Evolutionary conservation across 2,113 vertebrate genomes (phyloP).

Genomic region (Benthochromis sp.): DNA sequence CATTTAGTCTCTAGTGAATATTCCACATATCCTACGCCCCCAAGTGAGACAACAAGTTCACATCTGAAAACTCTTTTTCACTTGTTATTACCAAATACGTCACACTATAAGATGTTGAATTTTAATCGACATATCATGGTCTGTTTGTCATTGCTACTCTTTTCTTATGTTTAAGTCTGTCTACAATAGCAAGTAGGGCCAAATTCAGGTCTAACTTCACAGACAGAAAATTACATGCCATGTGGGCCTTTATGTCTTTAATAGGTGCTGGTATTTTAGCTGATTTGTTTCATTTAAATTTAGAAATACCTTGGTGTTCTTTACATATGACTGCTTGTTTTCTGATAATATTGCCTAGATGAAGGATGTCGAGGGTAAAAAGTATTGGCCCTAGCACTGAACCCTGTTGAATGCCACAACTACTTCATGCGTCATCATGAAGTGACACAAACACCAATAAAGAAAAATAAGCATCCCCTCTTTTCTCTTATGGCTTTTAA

Average conservation of each 20-base stretch:
- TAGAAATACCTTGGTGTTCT: background rate
- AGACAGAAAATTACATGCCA: fast-evolving
- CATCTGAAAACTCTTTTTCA: background rate
- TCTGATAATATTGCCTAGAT: background rate
- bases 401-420: background rate
- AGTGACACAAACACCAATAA: background rate
- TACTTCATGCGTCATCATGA: background rate
- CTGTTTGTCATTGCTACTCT: background rate
- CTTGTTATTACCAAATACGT: background rate
- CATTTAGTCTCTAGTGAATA: background rate
- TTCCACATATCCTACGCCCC: fast-evolving
- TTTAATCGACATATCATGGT: fast-evolving
- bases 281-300: background rate
- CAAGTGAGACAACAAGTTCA: background rate
- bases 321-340: background rate
- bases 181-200: background rate
- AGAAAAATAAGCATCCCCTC: background rate
- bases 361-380: background rate
- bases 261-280: background rate
- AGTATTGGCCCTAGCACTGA: background rate
- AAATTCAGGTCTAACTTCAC: background rate
- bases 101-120: fast-evolving
- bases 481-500: background rate
- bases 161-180: background rate
- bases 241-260: background rate